These are phyloP conservation scores for Zhuqinia jingwanae DNA, from an alignment of 2,888 invertebrate genomes.

Conservation along the genomic window DNA sequence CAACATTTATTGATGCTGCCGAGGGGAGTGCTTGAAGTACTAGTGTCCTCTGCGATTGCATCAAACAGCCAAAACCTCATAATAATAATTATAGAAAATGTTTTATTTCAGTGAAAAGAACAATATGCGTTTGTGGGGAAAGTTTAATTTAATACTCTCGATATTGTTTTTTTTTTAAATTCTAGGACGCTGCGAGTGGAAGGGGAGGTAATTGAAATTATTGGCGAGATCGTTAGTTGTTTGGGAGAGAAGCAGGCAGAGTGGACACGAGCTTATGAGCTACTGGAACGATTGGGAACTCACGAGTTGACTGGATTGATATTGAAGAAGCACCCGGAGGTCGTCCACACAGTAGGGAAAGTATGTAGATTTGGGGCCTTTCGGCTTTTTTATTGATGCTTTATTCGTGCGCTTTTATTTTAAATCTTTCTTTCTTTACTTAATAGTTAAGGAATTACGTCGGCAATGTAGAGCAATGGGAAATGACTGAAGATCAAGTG, in stretches of 20 bases:
- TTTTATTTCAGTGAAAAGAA: no score
- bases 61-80: constrained; percentile 35
- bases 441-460: constrained; percentile 87
- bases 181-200: constrained; percentile 74
- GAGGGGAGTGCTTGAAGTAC: constrained; percentile 30
- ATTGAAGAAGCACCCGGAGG: constrained; percentile 89
- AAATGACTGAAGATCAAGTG: constrained; percentile 84
- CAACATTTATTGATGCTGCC: constrained; percentile 61
- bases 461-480: constrained; percentile 90
- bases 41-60: constrained; percentile 53
- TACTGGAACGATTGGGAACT: constrained; percentile 84
- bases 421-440: not conserved
- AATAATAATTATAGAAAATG: no score
- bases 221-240: constrained; percentile 78
- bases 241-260: constrained; percentile 87
- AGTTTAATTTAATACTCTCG: no score
- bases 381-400: no score
- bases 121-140: no score
- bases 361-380: no score
- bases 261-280: constrained; percentile 86
- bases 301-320: constrained; percentile 87
- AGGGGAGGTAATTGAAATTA: constrained; percentile 79
- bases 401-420: not conserved
- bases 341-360: constrained; percentile 88
- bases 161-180: no score